These are phyloP conservation scores for Spodoptera littoralis DNA, from an alignment of 2,888 invertebrate species.

Conservation along the genomic window DNA sequence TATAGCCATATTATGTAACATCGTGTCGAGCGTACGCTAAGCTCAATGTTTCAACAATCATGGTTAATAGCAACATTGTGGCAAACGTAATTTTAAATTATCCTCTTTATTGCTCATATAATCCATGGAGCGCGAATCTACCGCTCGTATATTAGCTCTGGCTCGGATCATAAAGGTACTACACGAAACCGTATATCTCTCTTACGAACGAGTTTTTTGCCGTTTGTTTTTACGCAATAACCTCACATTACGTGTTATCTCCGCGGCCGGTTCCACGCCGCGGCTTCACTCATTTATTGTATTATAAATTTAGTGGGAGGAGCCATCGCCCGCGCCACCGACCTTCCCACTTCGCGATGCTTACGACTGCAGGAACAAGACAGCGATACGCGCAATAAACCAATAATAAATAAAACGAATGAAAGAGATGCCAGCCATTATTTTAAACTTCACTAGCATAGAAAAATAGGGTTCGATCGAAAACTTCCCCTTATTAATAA, in stretches of 20 bases:
- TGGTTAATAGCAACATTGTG: slow-evolving; percentile 78
- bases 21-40: slow-evolving; percentile 53
- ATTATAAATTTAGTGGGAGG: slow-evolving; percentile 88
- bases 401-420: slow-evolving; percentile 73
- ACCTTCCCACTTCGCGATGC: slow-evolving; percentile 82
- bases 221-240: slow-evolving; percentile 85
- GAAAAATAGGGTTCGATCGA: slow-evolving; percentile 84
- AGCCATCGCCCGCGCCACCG: slow-evolving; percentile 74
- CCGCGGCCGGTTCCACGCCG: slow-evolving; percentile 78
- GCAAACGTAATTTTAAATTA: slow-evolving; percentile 82
- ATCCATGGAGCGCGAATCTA: slow-evolving; percentile 79
- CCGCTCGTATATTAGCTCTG: slow-evolving; percentile 77
- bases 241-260: slow-evolving; percentile 83
- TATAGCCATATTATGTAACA: slow-evolving; percentile 48
- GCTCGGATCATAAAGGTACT: slow-evolving; percentile 80
- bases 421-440: slow-evolving; percentile 76
- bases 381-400: slow-evolving; percentile 74
- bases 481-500: slow-evolving; percentile 88
- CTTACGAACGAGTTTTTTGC: slow-evolving; percentile 78
- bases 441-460: slow-evolving; percentile 84
- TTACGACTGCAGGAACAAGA: slow-evolving; percentile 76
- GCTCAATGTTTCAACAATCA: slow-evolving; percentile 68
- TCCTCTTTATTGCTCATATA: slow-evolving; percentile 82
- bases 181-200: slow-evolving; percentile 80
- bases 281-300: slow-evolving; percentile 85